These are phyloP conservation scores for Geococcyx californianus DNA, from an alignment of 2,113 vertebrate genomes.

Conservation along the genomic window DNA sequence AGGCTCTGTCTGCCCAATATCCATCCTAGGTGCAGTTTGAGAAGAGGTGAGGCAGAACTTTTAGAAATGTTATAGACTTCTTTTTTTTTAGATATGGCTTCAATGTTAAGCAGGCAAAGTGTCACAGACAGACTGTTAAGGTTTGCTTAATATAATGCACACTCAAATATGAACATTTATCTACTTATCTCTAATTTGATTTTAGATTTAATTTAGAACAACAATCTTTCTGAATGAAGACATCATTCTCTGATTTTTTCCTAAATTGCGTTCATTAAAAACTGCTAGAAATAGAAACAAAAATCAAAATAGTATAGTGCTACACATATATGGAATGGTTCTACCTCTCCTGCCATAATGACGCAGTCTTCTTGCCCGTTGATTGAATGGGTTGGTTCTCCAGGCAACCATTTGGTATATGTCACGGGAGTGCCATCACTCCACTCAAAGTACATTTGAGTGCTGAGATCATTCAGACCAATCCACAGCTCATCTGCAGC, in stretches of 20 bases:
- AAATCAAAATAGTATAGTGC: background rate
- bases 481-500: slow-evolving; percentile 87
- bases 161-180: background rate
- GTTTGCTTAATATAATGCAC: background rate
- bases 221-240: background rate
- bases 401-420: slow-evolving; percentile 85
- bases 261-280: background rate
- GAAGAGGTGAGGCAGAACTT: background rate
- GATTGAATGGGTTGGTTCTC: slow-evolving; percentile 84
- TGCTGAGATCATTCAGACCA: slow-evolving; percentile 87
- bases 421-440: slow-evolving; percentile 86
- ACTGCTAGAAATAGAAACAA: background rate
- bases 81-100: background rate
- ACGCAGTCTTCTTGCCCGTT: slow-evolving; percentile 87
- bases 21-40: slow-evolving; percentile 77
- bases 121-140: rapidly evolving
- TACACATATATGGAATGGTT: background rate
- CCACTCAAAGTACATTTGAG: slow-evolving; percentile 90
- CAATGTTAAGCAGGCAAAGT: background rate
- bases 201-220: background rate
- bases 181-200: background rate
- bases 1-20: slow-evolving; percentile 86
- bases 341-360: slow-evolving; percentile 87
- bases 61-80: background rate
- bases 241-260: too few relatives aligned